Conservation (phyloP, 1,140 invertebrate genomes). For the Hermatobates lingyangjiaoensis region DNA sequence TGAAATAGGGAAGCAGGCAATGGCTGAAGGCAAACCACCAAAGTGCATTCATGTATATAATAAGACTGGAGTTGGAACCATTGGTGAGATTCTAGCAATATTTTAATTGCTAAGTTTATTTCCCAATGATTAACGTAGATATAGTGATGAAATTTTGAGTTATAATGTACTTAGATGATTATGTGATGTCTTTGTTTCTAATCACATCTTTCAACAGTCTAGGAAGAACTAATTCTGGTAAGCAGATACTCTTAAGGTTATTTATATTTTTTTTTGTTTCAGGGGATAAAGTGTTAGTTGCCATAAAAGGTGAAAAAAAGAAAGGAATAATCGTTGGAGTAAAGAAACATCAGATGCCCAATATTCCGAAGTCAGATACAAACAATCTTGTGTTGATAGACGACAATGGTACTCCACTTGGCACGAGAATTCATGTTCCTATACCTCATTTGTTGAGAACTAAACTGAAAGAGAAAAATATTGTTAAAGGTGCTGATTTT, state of each 20-base stretch:
- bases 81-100: constrained; percentile 41
- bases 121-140: no score
- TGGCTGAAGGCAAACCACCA: constrained; percentile 80
- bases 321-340: constrained; percentile 87
- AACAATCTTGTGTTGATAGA: constrained; percentile 95
- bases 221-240: no score
- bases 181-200: no score
- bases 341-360: constrained; percentile 61
- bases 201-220: no score
- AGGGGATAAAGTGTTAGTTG: constrained; percentile 82
- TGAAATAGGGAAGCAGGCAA: constrained; percentile 78
- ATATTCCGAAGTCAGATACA: constrained; percentile 82
- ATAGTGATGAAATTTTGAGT: no score
- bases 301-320: constrained; percentile 91
- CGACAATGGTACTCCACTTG: constrained; percentile 79
- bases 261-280: constrained; percentile 20
- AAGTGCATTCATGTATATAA: constrained; percentile 79
- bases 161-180: no score
- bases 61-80: constrained; percentile 40
- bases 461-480: constrained; percentile 61
- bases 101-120: no score
- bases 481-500: constrained; percentile 74
- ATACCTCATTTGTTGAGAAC: constrained; percentile 82
- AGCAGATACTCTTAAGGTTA: no score
- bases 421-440: constrained; percentile 84